phyloP scores from a whole-genome alignment of 2,113 vertebrate genomes.

The Neofelis nebulosa region DNA sequence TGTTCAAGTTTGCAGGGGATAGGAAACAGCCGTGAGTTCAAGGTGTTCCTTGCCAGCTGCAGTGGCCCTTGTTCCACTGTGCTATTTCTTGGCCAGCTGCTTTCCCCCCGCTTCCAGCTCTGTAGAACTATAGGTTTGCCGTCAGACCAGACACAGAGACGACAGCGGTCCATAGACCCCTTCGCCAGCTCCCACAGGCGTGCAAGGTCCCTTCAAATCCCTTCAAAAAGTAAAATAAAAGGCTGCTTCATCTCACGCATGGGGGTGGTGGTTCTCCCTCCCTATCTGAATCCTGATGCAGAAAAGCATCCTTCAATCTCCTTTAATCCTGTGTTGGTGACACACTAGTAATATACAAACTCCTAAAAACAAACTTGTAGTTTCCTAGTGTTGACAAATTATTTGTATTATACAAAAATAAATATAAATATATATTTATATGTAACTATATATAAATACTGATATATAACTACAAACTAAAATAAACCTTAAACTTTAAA shows the following conservation, averaged over 20 bases:
- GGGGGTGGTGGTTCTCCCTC: not conserved
- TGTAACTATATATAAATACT: not conserved
- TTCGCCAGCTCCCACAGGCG: not conserved
- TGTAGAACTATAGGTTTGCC: too few relatives aligned
- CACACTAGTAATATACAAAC: not conserved
- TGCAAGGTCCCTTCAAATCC: too few relatives aligned
- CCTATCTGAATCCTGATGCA: not conserved
- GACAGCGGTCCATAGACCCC: too few relatives aligned
- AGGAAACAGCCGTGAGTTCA: accelerated
- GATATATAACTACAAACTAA: not conserved
- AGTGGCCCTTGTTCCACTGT: not conserved
- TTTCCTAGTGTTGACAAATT: not conserved
- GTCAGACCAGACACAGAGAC: not conserved
- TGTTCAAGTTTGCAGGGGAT: not conserved
- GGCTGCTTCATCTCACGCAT: not conserved
- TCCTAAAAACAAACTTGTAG: not conserved
- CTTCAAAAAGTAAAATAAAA: not conserved
- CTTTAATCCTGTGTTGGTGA: not conserved
- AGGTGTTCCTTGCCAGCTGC: not conserved
- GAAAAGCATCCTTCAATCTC: not conserved
- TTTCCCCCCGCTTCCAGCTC: not conserved
- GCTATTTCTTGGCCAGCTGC: not conserved
- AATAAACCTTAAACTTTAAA: not conserved
- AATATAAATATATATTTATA: too few relatives aligned
- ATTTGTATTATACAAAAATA: not conserved